Conservation (phyloP, 2,113 vertebrate genomes). For the Climacteris rufus region DNA sequence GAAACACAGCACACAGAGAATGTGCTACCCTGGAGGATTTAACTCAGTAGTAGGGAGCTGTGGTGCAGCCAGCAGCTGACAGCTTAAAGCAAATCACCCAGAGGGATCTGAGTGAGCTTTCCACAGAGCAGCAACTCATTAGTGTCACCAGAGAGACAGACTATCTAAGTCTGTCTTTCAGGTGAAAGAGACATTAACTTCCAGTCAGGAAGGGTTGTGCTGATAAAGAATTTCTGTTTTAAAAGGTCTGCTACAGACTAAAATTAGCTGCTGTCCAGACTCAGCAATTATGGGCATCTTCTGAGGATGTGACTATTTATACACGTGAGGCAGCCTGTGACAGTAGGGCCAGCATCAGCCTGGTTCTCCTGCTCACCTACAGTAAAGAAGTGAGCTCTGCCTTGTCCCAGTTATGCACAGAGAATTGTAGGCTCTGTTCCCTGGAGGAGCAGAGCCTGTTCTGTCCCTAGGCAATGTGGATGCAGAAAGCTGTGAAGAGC, state of each 20-base stretch:
- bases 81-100: background rate
- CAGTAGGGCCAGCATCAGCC: background rate
- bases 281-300: background rate
- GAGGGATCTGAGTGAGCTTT: background rate
- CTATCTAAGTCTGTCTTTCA: constrained; percentile 38
- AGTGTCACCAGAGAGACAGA: constrained; percentile 6
- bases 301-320: background rate
- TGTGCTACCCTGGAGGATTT: background rate
- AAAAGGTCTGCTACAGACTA: constrained; percentile 23
- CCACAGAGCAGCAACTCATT: constrained; percentile 35
- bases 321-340: background rate
- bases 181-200: constrained; percentile 42
- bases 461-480: background rate
- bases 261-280: background rate
- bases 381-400: background rate
- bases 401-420: background rate
- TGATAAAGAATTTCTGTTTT: background rate
- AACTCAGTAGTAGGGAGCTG: background rate
- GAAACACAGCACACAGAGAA: background rate
- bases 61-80: background rate
- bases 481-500: background rate
- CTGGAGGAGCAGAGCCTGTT: background rate
- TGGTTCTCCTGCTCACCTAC: background rate
- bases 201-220: background rate
- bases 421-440: background rate